Percentiles rank a stretch among this genome's conserved stretches.
These are phyloP conservation scores for Cardiocondyla obscurior DNA, from an alignment of 1,140 invertebrate genomes.

Conservation along the genomic window DNA sequence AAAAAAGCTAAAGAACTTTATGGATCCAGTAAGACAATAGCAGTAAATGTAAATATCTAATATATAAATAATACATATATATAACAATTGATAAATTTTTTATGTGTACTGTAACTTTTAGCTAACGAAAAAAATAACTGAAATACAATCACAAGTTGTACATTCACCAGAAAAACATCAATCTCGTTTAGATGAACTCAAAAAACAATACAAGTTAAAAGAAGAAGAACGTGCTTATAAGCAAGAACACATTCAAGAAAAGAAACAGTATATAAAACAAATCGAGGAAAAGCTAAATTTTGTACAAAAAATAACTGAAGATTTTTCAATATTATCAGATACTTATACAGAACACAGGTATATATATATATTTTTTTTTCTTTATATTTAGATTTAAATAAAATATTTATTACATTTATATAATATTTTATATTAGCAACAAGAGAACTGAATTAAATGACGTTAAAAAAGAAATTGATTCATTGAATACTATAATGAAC, in stretches of 20 bases:
- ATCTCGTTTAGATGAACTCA: constrained; percentile 63
- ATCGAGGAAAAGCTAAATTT: constrained; percentile 59
- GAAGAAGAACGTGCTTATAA: constrained; percentile 64
- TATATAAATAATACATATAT: too few species aligned
- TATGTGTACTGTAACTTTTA: constrained; percentile 47
- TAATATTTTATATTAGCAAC: constrained; percentile 33
- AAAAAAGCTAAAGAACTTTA: constrained; percentile 32
- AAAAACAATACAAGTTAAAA: constrained; percentile 57
- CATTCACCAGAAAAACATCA: constrained; percentile 69
- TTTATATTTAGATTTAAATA: neutral
- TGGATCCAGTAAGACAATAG: constrained; percentile 15
- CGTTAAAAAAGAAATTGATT: constrained; percentile 54
- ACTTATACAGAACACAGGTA: constrained; percentile 60
- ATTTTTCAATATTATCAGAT: constrained; percentile 55
- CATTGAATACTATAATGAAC: neutral
- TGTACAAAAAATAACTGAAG: constrained; percentile 60
- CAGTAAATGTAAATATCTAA: constrained; percentile 52
- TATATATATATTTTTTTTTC: too few species aligned
- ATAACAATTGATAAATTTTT: neutral
- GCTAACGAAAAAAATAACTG: constrained; percentile 61
- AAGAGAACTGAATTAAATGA: constrained; percentile 39
- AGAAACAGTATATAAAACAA: constrained; percentile 69
- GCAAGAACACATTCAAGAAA: constrained; percentile 64
- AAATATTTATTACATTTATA: neutral
- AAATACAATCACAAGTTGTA: constrained; percentile 72